Evolutionary conservation across 2,797 vertebrate species (phyloP).

Genomic region (Vespertilio murinus): DNA sequence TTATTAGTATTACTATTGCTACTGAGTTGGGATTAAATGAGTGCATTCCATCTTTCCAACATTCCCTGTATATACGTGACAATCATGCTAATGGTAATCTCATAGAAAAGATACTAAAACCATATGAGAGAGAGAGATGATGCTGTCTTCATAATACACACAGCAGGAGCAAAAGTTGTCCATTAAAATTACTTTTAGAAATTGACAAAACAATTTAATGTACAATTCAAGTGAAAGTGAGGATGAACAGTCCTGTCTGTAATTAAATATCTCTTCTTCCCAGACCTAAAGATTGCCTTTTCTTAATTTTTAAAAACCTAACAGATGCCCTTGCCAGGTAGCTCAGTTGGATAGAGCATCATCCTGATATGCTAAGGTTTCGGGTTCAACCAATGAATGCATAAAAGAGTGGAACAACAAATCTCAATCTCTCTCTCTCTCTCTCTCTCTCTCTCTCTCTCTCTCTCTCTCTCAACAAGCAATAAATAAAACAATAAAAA

Average conservation of each 20-base stretch:
- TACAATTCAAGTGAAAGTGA: background rate
- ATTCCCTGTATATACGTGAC: background rate
- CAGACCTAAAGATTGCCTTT: background rate
- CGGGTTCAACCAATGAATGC: background rate
- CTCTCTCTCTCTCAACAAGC: background rate
- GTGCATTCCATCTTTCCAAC: background rate
- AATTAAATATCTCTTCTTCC: background rate
- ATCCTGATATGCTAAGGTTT: background rate
- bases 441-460: too few relatives aligned
- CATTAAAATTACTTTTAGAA: background rate
- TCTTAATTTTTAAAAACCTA: background rate
- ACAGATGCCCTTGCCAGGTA: background rate
- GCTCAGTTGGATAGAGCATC: background rate
- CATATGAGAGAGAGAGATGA: background rate
- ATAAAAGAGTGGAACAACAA: background rate
- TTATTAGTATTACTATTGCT: too few relatives aligned
- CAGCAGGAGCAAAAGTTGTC: background rate
- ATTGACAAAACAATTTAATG: background rate
- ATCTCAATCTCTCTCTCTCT: too few relatives aligned
- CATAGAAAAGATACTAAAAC: background rate
- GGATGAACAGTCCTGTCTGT: background rate
- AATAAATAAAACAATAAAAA: background rate
- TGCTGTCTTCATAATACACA: background rate
- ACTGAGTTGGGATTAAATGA: background rate
- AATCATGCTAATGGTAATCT: background rate